Evolutionary conservation across 2,113 vertebrate genomes (phyloP).

Genomic region (Hemiprocne comata): DNA sequence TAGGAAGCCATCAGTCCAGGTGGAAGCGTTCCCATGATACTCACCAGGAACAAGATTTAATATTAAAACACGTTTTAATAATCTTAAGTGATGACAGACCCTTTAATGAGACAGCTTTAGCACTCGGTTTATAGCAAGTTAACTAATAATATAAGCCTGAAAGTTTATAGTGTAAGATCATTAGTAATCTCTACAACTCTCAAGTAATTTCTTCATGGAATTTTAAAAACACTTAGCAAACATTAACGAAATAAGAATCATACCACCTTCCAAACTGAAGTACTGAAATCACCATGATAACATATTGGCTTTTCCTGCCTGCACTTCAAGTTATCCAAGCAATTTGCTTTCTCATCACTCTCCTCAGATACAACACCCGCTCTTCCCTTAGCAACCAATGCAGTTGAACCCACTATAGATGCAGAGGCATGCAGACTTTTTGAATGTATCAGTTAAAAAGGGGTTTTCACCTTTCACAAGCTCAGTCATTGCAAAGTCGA

Average conservation of each 20-base stretch:
- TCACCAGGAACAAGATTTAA: background rate
- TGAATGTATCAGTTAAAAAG: background rate
- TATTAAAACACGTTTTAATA: slow-evolving; percentile 1
- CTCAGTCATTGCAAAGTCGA: background rate
- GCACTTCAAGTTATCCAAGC: background rate
- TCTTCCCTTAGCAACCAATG: background rate
- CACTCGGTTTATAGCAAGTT: background rate
- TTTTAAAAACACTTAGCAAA: background rate
- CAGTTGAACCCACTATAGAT: background rate
- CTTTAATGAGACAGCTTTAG: slow-evolving; percentile 12
- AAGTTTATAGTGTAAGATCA: background rate
- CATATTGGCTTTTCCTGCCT: background rate
- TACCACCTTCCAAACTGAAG: background rate
- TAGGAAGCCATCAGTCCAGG: background rate
- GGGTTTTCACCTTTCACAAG: background rate
- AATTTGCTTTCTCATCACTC: background rate
- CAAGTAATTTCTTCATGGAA: background rate
- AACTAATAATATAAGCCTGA: background rate
- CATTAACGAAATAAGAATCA: background rate
- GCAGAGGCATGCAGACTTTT: background rate
- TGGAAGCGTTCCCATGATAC: background rate
- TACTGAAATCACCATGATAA: background rate
- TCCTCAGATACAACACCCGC: background rate
- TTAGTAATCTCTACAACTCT: background rate
- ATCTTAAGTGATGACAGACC: background rate